Percentiles rank a stretch among this genome's conserved stretches.
Evolutionary conservation across 2,113 vertebrate species (phyloP).

Genomic region (Phylloscopus trochiloides): DNA sequence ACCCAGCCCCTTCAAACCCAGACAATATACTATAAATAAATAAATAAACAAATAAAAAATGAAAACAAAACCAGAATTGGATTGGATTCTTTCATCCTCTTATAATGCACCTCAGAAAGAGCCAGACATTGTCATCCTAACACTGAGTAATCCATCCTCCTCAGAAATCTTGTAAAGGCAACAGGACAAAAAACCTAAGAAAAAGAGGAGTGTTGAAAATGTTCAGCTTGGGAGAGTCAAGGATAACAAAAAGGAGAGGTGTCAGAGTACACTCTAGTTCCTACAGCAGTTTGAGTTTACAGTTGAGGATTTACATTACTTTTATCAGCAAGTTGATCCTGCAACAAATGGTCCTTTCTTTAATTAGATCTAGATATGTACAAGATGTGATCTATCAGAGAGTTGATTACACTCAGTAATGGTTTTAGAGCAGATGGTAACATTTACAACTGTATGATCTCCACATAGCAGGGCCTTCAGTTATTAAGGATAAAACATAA

Average conservation of each 20-base stretch:
- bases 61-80: not conserved
- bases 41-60: not conserved
- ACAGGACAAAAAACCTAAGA: not conserved
- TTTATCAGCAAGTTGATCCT: not conserved
- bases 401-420: not conserved
- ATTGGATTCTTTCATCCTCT: not conserved
- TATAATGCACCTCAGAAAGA: not conserved
- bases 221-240: not conserved
- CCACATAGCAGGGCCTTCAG: not conserved
- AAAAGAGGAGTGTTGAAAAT: not conserved
- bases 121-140: not conserved
- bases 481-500: not conserved
- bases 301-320: not conserved
- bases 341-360: not conserved
- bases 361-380: not conserved
- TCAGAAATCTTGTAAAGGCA: not conserved
- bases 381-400: not conserved
- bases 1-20: not conserved
- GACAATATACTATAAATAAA: not conserved
- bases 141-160: not conserved
- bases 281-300: not conserved
- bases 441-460: not conserved
- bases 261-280: not conserved
- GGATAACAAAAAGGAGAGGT: not conserved
- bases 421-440: not conserved